Base-by-base conservation (phyloP, 2,113 vertebrate genomes). In the Addax nasomaculatus region DNA sequence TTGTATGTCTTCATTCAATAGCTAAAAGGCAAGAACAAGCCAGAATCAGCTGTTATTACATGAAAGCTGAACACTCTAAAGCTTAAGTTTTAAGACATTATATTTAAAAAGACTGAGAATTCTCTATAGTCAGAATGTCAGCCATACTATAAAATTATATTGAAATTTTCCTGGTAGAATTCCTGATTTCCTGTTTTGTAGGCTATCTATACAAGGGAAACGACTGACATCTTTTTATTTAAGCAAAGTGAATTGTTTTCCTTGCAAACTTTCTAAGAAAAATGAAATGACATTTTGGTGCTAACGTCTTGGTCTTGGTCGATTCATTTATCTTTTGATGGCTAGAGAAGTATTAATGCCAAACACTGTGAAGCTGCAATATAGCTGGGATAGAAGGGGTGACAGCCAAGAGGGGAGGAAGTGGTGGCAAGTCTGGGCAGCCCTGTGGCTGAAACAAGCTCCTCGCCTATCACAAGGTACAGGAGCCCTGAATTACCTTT, bases 131-230 rank as follows among this genome's bases (percentile, higher is more conserved):
- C 49, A 55, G 43, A 89, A 29, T 76, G 30, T 87, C 43, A 91
- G 36, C 47, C 27, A 29, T 23, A 39, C 29, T 55, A 60, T 81
- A 45, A 85, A 92, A 80, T 78, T 62, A 83, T 8, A 29, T 25
- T 87, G 43, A 45, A 53, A 70, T 73, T 95, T 83, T 43, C 62
- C 53, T 95, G 47, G 85, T 94, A 67, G 27, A 88, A 76, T 96
- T 89, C 17, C 13, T 76, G 21, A 80, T 95, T 84, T 51, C 58
- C 3, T 36, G 21, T 14, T 67, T 39, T 55, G 21, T 7, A 55
- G 85, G 14, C 6, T 64, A 3, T 30, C 13, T 55, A n/a, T 53
- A 58, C 33, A 89, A 93, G 86, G 85, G 5, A 85, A 93, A 91
- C 5, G 16, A 55, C 58, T 51, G 62, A 55, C 39, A 43, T 83